Evolutionary conservation across 2,113 vertebrate species (phyloP).

Genomic region (Trichechus manatus): DNA sequence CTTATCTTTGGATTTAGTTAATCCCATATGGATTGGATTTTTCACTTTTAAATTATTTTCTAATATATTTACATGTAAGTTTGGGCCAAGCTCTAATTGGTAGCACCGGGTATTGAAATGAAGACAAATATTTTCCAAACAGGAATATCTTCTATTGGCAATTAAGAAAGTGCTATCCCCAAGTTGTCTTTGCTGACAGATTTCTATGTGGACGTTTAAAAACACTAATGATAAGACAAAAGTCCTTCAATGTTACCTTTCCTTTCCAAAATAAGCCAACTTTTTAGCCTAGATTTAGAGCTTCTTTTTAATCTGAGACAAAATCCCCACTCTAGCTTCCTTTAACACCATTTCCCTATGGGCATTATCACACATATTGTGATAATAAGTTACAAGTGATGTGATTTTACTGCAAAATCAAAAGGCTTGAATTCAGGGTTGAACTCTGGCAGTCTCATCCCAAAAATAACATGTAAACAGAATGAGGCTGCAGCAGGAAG

Average conservation of each 20-base stretch:
- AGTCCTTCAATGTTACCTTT: background rate
- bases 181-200: background rate
- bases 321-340: background rate
- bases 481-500: background rate
- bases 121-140: background rate
- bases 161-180: background rate
- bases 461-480: background rate
- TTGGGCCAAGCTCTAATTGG: background rate
- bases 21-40: background rate
- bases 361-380: conserved; percentile 23
- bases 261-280: background rate
- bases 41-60: conserved; percentile 31
- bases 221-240: background rate
- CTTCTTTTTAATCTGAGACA: background rate
- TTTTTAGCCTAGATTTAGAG: background rate
- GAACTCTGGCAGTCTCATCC: background rate
- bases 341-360: background rate
- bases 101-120: background rate
- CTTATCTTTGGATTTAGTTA: background rate
- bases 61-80: background rate
- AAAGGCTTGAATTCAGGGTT: background rate
- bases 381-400: conserved; percentile 38
- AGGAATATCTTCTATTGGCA: background rate
- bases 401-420: background rate
- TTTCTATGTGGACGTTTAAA: background rate